Percentiles rank a stretch among this genome's conserved stretches.
Evolutionary conservation across 1,140 invertebrate genomes (phyloP).

Genomic region (Lepidotrigona ventralis): DNA sequence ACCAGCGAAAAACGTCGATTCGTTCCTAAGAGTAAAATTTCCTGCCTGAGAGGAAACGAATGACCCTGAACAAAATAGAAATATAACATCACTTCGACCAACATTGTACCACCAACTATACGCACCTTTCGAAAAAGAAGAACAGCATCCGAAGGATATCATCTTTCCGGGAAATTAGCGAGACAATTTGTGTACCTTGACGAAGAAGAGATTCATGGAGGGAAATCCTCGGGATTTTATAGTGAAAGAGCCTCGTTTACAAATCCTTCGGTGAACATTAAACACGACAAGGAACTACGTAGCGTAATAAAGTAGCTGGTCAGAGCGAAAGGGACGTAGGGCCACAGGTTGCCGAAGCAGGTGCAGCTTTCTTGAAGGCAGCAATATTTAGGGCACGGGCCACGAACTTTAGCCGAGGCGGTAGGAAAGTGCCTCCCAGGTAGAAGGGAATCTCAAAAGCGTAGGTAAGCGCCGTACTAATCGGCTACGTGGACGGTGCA

Average conservation of each 20-base stretch:
- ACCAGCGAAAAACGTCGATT: rapidly evolving
- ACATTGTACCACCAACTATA: too few species aligned
- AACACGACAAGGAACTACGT: not conserved
- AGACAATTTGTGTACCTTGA: not conserved
- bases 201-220: not conserved
- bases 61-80: not conserved
- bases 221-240: not conserved
- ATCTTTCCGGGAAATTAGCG: rapidly evolving
- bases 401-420: not conserved
- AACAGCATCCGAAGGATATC: not conserved
- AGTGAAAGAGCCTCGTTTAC: not conserved
- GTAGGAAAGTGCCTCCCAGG: not conserved
- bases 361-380: not conserved
- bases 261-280: not conserved
- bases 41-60: not conserved
- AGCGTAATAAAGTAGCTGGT: not conserved
- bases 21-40: too few species aligned
- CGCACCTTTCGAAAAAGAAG: not conserved
- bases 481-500: not conserved
- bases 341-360: slow-evolving; percentile 19
- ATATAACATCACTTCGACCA: not conserved
- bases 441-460: not conserved
- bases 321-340: not conserved
- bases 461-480: not conserved
- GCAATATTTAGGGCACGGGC: slow-evolving; percentile 6